A percentile compares a stretch with the other conserved stretches of the same genome.
Evolutionary conservation across 2,888 invertebrate genomes (phyloP).

Genomic region (Xestia sexstrigata): DNA sequence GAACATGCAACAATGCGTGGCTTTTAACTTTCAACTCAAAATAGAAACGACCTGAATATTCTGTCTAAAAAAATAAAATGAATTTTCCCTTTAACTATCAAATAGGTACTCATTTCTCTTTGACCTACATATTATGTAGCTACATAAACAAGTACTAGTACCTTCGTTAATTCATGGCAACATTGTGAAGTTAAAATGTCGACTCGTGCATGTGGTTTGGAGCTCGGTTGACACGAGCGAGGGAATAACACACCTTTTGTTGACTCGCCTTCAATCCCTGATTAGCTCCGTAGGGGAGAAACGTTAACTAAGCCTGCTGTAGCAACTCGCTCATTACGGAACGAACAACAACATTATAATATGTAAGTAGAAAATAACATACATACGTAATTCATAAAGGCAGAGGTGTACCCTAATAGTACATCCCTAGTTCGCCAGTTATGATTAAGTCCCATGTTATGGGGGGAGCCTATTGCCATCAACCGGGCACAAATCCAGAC

Average conservation of each 20-base stretch:
- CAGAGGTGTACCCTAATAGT: too few species aligned
- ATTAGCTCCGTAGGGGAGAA: constrained; percentile 53
- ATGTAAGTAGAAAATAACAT: neutral
- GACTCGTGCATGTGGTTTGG: constrained; percentile 31
- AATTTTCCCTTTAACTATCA: neutral
- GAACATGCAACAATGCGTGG: neutral
- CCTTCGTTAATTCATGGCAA: neutral
- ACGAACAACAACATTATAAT: neutral
- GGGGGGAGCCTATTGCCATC: too few species aligned
- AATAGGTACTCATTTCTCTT: neutral
- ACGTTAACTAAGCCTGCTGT: constrained; percentile 35
- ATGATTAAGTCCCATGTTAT: too few species aligned
- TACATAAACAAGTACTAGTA: neutral
- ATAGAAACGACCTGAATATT: neutral
- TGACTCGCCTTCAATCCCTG: constrained; percentile 51
- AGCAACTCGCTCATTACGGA: neutral
- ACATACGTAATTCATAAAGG: too few species aligned
- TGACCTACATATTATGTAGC: neutral
- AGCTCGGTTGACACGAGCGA: constrained; percentile 25
- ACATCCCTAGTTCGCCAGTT: too few species aligned
- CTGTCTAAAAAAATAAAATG: neutral
- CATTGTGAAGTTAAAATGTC: constrained; percentile 28
- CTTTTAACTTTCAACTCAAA: neutral
- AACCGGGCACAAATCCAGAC: too few species aligned
- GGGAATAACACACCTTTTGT: constrained; percentile 57